These are phyloP conservation scores for Cettia cetti DNA, from an alignment of 2,113 vertebrate species.

Conservation along the genomic window DNA sequence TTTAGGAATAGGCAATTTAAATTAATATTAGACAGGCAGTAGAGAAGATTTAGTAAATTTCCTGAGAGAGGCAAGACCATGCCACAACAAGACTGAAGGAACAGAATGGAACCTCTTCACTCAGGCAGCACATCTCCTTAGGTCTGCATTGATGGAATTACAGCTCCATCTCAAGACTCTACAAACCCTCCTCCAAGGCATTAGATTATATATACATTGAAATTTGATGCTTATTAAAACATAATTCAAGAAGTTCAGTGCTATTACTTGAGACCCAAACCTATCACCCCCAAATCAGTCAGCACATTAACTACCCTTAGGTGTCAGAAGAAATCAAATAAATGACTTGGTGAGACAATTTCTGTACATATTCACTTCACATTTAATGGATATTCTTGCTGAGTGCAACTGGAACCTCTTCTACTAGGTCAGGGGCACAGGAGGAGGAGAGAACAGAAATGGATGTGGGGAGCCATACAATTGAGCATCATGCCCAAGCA, in stretches of 20 bases:
- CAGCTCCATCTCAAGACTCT: background rate
- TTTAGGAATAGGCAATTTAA: background rate
- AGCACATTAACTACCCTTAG: background rate
- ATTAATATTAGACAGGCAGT: background rate
- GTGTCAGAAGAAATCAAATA: constrained; percentile 17
- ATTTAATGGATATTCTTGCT: background rate
- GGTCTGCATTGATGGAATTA: background rate
- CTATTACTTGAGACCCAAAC: background rate
- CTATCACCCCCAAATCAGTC: background rate
- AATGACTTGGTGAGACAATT: background rate
- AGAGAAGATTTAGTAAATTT: background rate
- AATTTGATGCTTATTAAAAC: constrained; percentile 10
- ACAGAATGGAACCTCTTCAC: background rate
- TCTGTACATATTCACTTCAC: background rate
- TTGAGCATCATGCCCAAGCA: background rate
- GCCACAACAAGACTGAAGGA: background rate
- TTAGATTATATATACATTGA: background rate
- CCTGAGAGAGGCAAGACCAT: background rate
- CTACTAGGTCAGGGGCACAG: too few species aligned
- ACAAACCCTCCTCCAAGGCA: background rate
- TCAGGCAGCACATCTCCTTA: background rate
- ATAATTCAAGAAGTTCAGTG: background rate
- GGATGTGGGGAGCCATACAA: background rate
- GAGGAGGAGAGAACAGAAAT: background rate
- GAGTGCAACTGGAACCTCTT: background rate